phyloP scores from a whole-genome alignment of 2,797 vertebrate genomes.

The Sylvilagus floridanus region DNA sequence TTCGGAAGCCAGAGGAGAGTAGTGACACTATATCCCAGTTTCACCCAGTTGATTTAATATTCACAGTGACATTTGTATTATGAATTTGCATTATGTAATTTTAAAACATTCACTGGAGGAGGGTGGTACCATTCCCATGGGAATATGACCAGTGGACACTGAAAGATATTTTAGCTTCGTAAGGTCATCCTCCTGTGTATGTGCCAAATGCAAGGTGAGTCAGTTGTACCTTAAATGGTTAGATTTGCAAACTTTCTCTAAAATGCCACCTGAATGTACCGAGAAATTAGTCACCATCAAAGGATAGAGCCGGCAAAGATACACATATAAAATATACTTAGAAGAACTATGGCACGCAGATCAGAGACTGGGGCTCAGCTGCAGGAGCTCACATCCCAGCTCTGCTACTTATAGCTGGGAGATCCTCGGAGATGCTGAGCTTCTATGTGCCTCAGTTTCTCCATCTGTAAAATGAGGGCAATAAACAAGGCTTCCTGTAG shows the following conservation, averaged over 20 bases:
- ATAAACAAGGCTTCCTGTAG: not conserved
- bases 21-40: not conserved
- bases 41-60: conserved; percentile 21
- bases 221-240: not conserved
- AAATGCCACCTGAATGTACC: not conserved
- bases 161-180: conserved; percentile 5
- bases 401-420: not conserved
- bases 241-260: not conserved
- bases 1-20: conserved; percentile 7
- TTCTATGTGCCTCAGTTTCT: not conserved
- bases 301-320: not conserved
- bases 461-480: not conserved
- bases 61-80: conserved; percentile 28
- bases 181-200: not conserved
- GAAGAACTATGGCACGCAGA: not conserved
- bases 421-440: not conserved
- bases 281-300: conserved; percentile 8
- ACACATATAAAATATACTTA: not conserved
- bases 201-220: not conserved
- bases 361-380: not conserved
- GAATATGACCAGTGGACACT: not conserved
- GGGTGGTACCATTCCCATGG: not conserved
- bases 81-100: conserved; percentile 39
- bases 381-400: not conserved
- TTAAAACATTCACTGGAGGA: conserved; percentile 25